These are phyloP conservation scores for Aporrectodea caliginosa DNA, from an alignment of 1,140 invertebrate species.

Conservation along the genomic window DNA sequence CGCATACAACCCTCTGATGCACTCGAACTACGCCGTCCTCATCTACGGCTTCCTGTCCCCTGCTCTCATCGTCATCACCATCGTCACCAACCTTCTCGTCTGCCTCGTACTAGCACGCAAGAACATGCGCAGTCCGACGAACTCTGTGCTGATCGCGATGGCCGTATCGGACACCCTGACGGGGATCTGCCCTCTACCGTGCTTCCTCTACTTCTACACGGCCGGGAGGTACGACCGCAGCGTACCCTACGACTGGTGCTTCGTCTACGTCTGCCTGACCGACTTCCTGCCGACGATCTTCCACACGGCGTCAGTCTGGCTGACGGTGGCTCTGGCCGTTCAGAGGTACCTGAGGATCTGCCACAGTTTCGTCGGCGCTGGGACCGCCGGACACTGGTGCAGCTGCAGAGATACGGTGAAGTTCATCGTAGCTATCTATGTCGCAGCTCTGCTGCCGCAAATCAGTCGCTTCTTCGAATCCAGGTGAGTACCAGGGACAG, in stretches of 20 bases:
- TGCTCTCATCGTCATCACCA: constrained; percentile 74
- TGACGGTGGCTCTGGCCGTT: background rate
- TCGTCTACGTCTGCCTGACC: background rate
- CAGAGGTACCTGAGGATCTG: background rate
- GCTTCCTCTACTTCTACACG: constrained; percentile 1
- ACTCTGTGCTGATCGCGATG: background rate
- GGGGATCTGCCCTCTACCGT: constrained; percentile 73
- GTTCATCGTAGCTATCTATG: background rate
- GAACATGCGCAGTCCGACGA: background rate
- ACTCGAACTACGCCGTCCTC: background rate
- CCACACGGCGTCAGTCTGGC: constrained; percentile 60
- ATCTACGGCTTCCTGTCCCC: constrained; percentile 61
- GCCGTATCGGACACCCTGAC: constrained; percentile 43
- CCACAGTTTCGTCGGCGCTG: background rate
- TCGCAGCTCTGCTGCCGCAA: background rate
- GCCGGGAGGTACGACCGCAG: background rate
- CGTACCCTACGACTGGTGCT: background rate
- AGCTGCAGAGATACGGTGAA: background rate
- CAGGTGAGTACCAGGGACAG: no score
- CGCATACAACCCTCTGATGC: background rate
- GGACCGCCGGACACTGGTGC: background rate
- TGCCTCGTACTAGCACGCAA: background rate
- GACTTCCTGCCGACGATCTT: background rate
- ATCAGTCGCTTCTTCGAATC: background rate
- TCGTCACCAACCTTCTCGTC: constrained; percentile 60